Evolutionary conservation across 2,888 invertebrate species (phyloP).

Genomic region (Incurvaria masculella): DNA sequence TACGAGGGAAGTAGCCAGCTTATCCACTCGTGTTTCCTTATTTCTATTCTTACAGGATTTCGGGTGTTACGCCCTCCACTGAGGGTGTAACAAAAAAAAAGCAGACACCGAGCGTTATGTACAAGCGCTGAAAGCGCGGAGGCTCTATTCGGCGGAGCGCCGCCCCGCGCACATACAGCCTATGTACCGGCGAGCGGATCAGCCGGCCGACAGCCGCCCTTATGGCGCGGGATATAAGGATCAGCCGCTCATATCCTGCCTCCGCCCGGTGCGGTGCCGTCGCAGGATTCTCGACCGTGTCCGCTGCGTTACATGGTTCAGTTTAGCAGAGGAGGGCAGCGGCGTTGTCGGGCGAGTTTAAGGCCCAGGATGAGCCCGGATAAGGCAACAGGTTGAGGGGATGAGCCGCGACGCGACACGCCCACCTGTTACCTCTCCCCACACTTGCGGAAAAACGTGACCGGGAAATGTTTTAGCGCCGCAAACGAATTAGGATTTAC

Average conservation of each 20-base stretch:
- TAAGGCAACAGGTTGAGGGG: conserved; percentile 53
- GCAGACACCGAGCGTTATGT: neutral
- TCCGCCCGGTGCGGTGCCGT: no score
- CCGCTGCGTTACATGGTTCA: neutral
- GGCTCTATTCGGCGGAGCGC: neutral
- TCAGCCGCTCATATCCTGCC: neutral
- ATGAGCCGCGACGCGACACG: conserved; percentile 46
- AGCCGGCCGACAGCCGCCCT: neutral
- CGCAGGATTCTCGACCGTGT: no score
- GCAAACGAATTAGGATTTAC: no score
- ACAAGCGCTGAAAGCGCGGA: neutral
- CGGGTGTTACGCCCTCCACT: no score
- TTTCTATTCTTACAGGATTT: no score
- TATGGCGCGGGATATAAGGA: neutral
- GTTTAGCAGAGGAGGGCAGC: neutral
- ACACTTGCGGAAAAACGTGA: no score
- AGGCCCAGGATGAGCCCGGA: conserved; percentile 48
- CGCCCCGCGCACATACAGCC: neutral
- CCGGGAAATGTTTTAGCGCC: no score
- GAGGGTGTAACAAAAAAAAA: neutral
- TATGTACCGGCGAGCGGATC: neutral
- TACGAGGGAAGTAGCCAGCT: no score
- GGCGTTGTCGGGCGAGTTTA: neutral
- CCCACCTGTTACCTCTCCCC: no score
- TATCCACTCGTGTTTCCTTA: no score